Evolutionary conservation across 2,113 vertebrate species (phyloP).

Genomic region (Gopherus flavomarginatus): DNA sequence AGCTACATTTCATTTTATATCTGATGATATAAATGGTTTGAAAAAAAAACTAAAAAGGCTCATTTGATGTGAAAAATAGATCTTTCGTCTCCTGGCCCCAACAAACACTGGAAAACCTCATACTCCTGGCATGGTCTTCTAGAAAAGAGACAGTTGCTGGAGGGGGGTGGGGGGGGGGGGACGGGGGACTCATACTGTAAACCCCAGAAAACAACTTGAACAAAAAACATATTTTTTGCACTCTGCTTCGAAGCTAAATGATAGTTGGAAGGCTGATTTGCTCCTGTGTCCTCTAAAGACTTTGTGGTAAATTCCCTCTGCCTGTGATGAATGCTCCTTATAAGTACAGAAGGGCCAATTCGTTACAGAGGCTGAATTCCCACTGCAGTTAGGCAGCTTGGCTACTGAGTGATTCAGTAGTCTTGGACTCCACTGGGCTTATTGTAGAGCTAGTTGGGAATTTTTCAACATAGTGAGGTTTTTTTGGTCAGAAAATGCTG

Average conservation of each 20-base stretch:
- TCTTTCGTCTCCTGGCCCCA: constrained; percentile 3
- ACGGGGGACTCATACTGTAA: background rate
- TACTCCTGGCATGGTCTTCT: background rate
- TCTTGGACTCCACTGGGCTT: background rate
- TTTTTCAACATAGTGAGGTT: background rate
- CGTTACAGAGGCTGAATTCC: background rate
- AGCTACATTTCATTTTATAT: constrained; percentile 12
- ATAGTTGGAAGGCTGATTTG: background rate
- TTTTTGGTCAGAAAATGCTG: background rate
- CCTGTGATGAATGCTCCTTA: background rate
- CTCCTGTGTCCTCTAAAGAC: background rate
- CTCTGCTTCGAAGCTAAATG: background rate
- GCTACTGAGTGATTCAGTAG: background rate
- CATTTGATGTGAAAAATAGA: background rate
- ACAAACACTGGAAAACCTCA: background rate
- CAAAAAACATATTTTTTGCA: background rate
- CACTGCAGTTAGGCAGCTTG: background rate
- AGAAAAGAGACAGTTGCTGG: background rate
- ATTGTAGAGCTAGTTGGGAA: background rate
- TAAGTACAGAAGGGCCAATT: background rate
- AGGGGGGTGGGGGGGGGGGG: background rate
- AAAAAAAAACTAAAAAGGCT: background rate
- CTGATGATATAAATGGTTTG: background rate
- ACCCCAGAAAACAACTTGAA: background rate
- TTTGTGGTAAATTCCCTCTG: constrained; percentile 16